Conservation (phyloP, 2,797 vertebrate genomes). For the Coreius guichenoti region DNA sequence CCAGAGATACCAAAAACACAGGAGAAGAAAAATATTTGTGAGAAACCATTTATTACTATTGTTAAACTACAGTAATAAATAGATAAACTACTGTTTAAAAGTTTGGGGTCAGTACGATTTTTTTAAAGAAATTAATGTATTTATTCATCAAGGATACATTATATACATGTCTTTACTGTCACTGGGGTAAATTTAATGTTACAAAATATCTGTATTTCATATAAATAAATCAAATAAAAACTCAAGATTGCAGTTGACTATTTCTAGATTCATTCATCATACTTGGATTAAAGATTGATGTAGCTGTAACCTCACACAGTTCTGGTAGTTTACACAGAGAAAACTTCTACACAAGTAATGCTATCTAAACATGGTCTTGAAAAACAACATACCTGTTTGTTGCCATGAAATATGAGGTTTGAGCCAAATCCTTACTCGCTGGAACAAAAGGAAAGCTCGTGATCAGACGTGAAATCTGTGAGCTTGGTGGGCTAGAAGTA, state of each 20-base stretch:
- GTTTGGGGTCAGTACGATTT: neutral
- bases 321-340: slow-evolving; percentile 5
- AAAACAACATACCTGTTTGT: slow-evolving; percentile 95
- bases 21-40: slow-evolving; percentile 5
- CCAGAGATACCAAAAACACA: slow-evolving; percentile 41
- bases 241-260: neutral
- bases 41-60: neutral
- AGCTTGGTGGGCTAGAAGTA: slow-evolving; percentile 36
- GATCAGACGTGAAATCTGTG: slow-evolving; percentile 31
- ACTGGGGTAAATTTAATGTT: no score
- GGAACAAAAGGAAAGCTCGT: slow-evolving; percentile 75
- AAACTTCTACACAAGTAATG: neutral
- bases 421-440: slow-evolving; percentile 99
- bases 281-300: neutral
- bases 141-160: neutral
- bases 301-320: slow-evolving; percentile 1
- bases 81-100: neutral
- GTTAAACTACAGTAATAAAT: neutral
- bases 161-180: no score
- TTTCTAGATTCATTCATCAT: neutral
- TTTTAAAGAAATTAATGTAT: neutral
- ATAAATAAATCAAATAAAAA: neutral
- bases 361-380: neutral
- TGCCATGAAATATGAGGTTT: slow-evolving; percentile 99
- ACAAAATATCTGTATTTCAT: neutral